These are phyloP conservation scores for Drosophila infuscata DNA, from an alignment of 2,888 invertebrate genomes.

Conservation along the genomic window DNA sequence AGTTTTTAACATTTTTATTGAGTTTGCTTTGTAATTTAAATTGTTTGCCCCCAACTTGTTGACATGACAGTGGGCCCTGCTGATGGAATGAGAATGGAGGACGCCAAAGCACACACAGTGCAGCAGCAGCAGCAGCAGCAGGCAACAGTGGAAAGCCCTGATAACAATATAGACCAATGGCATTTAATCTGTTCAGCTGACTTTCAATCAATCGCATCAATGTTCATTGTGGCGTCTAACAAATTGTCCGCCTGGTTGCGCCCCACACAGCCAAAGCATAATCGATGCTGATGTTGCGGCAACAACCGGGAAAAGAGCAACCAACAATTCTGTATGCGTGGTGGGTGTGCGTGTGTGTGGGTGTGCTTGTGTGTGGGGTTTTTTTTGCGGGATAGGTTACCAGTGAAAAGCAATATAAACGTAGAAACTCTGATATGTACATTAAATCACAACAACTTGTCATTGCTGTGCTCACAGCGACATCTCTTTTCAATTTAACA, in stretches of 20 bases:
- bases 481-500: conserved; percentile 62
- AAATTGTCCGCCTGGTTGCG: conserved; percentile 70
- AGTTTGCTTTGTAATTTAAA: conserved; percentile 80
- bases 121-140: background rate
- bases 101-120: background rate
- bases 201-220: conserved; percentile 80
- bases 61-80: conserved; percentile 49
- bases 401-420: conserved; percentile 64
- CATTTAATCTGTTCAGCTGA: conserved; percentile 73
- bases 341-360: background rate
- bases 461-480: conserved; percentile 42
- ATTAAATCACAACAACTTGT: conserved; percentile 73
- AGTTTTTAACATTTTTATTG: conserved; percentile 77
- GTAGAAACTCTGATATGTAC: conserved; percentile 66
- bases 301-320: conserved; percentile 53
- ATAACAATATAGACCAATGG: conserved; percentile 60
- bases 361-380: conserved; percentile 4
- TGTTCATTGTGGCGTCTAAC: conserved; percentile 77
- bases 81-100: background rate
- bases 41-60: conserved; percentile 77
- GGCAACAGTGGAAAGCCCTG: conserved; percentile 6
- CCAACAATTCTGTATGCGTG: conserved; percentile 1
- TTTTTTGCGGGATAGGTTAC: conserved; percentile 21
- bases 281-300: conserved; percentile 64
- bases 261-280: conserved; percentile 54